Evolutionary conservation across 64 coral and sea anemone genomes (phyloP).

Genomic region (Stichodactyla helianthus): DNA sequence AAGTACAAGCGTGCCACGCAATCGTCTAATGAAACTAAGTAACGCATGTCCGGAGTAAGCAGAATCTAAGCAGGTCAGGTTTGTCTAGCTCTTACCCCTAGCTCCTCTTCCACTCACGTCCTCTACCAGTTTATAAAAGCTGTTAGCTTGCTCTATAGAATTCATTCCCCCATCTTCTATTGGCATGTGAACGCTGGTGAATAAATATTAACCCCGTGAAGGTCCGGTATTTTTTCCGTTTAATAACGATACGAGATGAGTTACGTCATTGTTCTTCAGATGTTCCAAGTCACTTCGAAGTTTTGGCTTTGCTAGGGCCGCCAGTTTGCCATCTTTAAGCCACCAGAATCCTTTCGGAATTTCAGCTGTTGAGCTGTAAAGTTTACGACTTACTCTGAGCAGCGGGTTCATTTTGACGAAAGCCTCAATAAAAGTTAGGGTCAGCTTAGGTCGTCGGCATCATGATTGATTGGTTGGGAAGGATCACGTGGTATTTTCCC

Average conservation of each 20-base stretch:
- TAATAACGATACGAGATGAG: constrained; percentile 13
- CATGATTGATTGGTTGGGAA: background rate
- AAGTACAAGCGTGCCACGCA: background rate
- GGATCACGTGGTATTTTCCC: background rate
- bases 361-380: background rate
- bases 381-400: background rate
- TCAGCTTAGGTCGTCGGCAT: too few species aligned
- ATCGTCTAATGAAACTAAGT: background rate
- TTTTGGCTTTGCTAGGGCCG: constrained; percentile 3
- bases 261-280: constrained; percentile 7
- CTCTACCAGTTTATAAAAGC: constrained; percentile 8
- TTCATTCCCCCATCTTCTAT: background rate
- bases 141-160: background rate
- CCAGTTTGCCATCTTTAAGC: constrained; percentile 8
- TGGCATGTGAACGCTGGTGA: background rate
- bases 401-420: background rate
- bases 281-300: background rate
- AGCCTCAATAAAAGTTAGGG: too few species aligned
- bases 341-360: constrained; percentile 14
- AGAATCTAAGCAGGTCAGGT: background rate
- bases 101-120: background rate
- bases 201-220: constrained; percentile 10
- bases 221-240: background rate
- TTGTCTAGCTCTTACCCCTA: background rate
- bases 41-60: too few species aligned